Percentiles rank a stretch among this genome's conserved stretches.
Evolutionary conservation across 1,140 invertebrate species (phyloP).

Genomic region (Drosophila burlai): DNA sequence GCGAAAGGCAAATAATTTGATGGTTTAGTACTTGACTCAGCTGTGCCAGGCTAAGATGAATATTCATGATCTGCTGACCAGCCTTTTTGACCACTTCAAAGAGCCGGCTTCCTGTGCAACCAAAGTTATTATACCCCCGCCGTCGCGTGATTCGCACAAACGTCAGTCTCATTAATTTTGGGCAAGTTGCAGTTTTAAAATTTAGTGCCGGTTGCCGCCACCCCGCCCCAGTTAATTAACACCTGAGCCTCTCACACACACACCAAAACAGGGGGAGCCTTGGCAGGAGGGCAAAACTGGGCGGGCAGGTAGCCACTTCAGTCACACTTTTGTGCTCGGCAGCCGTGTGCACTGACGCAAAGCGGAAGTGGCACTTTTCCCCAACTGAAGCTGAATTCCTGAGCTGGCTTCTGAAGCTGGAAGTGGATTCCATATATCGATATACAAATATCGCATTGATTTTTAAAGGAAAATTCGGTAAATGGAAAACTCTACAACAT

Average conservation of each 20-base stretch:
- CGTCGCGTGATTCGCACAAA: slow-evolving; percentile 41
- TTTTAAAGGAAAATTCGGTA: neutral
- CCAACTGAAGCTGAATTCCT: slow-evolving; percentile 42
- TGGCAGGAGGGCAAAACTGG: neutral
- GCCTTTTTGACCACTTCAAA: slow-evolving; percentile 21
- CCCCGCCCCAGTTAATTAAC: slow-evolving; percentile 72
- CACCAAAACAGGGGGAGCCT: neutral
- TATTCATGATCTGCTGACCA: slow-evolving; percentile 27
- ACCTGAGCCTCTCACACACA: slow-evolving; percentile 46
- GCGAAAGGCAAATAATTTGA: neutral
- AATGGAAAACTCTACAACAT: no score
- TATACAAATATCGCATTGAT: neutral
- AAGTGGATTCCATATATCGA: neutral
- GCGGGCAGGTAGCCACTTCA: slow-evolving; percentile 59
- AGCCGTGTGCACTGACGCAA: slow-evolving; percentile 76
- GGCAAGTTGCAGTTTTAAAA: slow-evolving; percentile 74
- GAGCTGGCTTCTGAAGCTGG: slow-evolving; percentile 6
- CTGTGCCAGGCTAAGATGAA: slow-evolving; percentile 1
- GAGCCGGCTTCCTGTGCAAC: slow-evolving; percentile 14
- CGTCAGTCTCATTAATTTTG: slow-evolving; percentile 78
- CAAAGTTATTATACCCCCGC: slow-evolving; percentile 22
- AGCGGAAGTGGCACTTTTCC: slow-evolving; percentile 78
- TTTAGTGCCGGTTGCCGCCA: slow-evolving; percentile 48
- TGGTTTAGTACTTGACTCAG: neutral
- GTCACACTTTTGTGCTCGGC: slow-evolving; percentile 75